Evolutionary conservation across 1,140 invertebrate genomes (phyloP), one percentile per base, ranked within the genome.

Genomic region (Battus philenor): DNA sequence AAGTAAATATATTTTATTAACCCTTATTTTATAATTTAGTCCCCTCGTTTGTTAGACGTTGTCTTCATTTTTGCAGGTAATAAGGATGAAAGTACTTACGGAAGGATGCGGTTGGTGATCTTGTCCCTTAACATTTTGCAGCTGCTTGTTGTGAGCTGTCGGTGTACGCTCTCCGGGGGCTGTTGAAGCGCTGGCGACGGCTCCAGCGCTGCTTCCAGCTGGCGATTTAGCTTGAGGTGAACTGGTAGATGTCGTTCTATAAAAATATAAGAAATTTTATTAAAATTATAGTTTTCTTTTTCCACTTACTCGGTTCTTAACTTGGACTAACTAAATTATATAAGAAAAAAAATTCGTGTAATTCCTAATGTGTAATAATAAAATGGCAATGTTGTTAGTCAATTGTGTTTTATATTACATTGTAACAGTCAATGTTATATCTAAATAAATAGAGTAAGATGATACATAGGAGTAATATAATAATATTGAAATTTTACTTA

Each of bases 121-220:
- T 36, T 86, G 85, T 30, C 88, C 90, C 86, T 93, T 93, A 74
- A 93, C 93, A 88, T 93, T 93, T 68, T 92, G 90, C 34, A 92
- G 87, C 44, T 92, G 90, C 57, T 93, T 93, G 64, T 91, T 91
- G 41, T 90, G 87, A 0, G 91, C 89, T 4, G 91, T 91, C 2
- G 90, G 91, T n/a, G 90, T 92, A 24, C 90, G 87, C 1, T 78
- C 80, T 8, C 80, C 82, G 10, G 88, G 87, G 54, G 90, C 90
- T 27, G 88, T 81, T 10, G 83, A 88, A 13, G 82, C 87, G 47
- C 81, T 59, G 5, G 82, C 85, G 26, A 74, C 74, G 8, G 88
- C 87, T 22, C 88, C 90, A 44, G 87, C 81, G 55, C 89, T 90
- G 66, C 89, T 89, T 27, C 89, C 88, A n/a, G 89, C 90, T 11